These are phyloP conservation scores for Gryon sp. DNA, from an alignment of 1,140 invertebrate genomes.

Conservation along the genomic window DNA sequence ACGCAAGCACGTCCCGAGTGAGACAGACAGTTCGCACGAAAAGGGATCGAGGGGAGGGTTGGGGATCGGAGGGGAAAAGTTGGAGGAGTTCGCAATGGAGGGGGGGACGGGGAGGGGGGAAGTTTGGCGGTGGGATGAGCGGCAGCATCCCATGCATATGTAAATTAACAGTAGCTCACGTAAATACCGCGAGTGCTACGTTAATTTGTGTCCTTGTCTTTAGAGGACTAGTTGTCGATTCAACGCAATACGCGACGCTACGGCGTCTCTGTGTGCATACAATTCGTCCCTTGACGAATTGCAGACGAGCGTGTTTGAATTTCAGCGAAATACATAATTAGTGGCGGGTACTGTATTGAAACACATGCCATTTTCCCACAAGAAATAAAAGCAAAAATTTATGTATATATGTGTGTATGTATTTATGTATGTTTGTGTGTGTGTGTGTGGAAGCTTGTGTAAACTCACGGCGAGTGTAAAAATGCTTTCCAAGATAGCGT, in stretches of 20 bases:
- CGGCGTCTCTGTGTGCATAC: slow-evolving; percentile 55
- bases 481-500: slow-evolving; percentile 16
- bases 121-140: slow-evolving; percentile 36
- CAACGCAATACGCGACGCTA: slow-evolving; percentile 52
- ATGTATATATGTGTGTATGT: too few species aligned
- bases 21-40: too few species aligned
- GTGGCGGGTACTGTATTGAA: slow-evolving; percentile 49
- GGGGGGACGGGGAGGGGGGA: not conserved
- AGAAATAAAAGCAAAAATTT: slow-evolving; percentile 49
- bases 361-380: slow-evolving; percentile 49
- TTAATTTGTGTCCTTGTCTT: slow-evolving; percentile 66
- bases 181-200: slow-evolving; percentile 64
- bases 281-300: slow-evolving; percentile 62
- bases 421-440: too few species aligned
- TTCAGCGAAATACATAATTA: slow-evolving; percentile 62
- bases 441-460: not conserved
- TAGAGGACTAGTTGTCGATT: slow-evolving; percentile 63
- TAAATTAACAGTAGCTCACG: slow-evolving; percentile 64
- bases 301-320: slow-evolving; percentile 63
- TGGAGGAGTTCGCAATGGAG: too few species aligned
- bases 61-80: too few species aligned
- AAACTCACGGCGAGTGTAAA: not conserved
- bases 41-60: too few species aligned
- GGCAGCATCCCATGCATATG: slow-evolving; percentile 63
- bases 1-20: too few species aligned